Evolutionary conservation across 2,113 vertebrate genomes (phyloP), one percentile per base, ranked within the genome.

Genomic region (Hydrochoerus hydrochaeris): DNA sequence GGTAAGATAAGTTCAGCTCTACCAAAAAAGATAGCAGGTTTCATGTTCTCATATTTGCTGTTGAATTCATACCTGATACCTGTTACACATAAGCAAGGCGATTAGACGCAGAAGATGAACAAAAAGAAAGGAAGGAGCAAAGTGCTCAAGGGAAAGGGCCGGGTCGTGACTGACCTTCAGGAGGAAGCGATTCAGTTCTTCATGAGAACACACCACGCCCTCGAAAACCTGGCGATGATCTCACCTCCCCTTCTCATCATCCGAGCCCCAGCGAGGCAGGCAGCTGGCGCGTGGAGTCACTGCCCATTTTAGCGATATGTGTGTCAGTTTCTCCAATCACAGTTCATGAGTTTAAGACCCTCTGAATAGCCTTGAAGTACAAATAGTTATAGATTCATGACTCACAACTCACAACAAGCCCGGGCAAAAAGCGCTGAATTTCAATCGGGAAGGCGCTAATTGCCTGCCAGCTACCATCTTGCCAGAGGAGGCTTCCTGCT

Each of bases 101-200:
- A 75, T 24, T 32, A 58, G n/a, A 90, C 38, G 69, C 20, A 75
- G 11, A 19, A 7, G 6, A 88, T 88, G 38, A 71, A 26, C 65
- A 11, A 63, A 6, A 92, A 73, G 41, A 14, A 82, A 92, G 35
- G 46, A 22, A 83, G 85, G 14, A 75, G 38, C n/a, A 30, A 80
- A 58, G 8, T 38, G 0, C 14, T 41, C 58, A 58, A 32, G 0
- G 3, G 9, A 65, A 32, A 12, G 57, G 22, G 0, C 52, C 54
- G 63, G 35, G 67, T n/a, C 67, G n/a, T 20, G 60, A 71, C 19
- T 71, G 28, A 54, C 38, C 63, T 94, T 77, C 69, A 24, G 24
- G 32, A 52, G 49, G 52, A 85, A 83, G 35, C 28, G 73, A 2
- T 3, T 26, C 0, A 49, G 22, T 0, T 6, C 41, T 35, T 17